phyloP scores from a whole-genome alignment of 2,888 invertebrate genomes.

The Rhynchonema sp. region DNA sequence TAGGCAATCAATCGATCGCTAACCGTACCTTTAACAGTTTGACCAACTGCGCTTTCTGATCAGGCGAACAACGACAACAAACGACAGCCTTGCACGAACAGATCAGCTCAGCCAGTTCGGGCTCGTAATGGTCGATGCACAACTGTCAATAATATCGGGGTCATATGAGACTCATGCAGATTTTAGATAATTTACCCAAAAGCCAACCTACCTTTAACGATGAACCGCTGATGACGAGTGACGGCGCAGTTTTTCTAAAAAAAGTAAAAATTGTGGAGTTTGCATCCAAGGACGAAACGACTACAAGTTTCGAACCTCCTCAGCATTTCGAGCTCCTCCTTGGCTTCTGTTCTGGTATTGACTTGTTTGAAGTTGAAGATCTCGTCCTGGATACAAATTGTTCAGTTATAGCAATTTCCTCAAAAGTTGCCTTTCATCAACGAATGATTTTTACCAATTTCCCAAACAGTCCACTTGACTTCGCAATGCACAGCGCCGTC shows the following conservation, averaged over 20 bases:
- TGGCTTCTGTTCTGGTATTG: no score
- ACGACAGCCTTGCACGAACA: conserved; percentile 49
- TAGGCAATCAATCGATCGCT: background rate
- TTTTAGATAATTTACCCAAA: no score
- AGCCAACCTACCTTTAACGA: conserved; percentile 49
- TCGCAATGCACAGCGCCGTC: conserved; percentile 89
- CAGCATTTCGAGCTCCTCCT: no score
- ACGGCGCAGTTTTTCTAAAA: conserved; percentile 36
- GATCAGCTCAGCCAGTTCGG: conserved; percentile 45
- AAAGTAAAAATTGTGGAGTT: conserved; percentile 13
- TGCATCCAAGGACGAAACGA: no score
- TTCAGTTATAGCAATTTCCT: no score
- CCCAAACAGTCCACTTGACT: conserved; percentile 42
- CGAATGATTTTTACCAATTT: no score
- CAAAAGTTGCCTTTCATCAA: no score
- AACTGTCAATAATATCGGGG: no score
- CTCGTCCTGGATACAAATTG: no score
- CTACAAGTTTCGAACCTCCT: no score
- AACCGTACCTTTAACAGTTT: conserved; percentile 41
- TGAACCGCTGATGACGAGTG: conserved; percentile 49
- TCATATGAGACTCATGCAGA: no score
- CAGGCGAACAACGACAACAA: conserved; percentile 31
- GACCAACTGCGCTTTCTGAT: conserved; percentile 44
- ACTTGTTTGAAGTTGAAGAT: conserved; percentile 59
- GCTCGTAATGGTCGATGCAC: conserved; percentile 46